phyloP scores from a whole-genome alignment of 2,888 invertebrate genomes.

The Dromius quadrimaculatus region DNA sequence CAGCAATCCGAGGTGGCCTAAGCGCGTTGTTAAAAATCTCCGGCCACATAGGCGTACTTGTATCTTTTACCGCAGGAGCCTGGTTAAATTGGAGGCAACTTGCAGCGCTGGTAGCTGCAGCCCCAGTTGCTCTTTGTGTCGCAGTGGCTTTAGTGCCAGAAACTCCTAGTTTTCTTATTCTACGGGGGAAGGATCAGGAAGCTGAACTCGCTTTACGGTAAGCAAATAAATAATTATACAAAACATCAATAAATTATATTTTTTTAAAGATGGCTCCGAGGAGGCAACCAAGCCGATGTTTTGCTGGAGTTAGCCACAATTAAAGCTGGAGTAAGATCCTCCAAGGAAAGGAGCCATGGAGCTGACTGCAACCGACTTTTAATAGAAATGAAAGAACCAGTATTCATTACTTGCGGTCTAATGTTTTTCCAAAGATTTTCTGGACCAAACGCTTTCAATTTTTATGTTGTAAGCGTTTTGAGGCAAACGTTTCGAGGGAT shows the following conservation, averaged over 20 bases:
- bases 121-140: slow-evolving; percentile 81
- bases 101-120: slow-evolving; percentile 83
- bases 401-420: slow-evolving; percentile 84
- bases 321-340: slow-evolving; percentile 61
- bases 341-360: slow-evolving; percentile 5
- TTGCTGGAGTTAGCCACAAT: slow-evolving; percentile 80
- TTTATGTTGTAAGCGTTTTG: slow-evolving; percentile 89
- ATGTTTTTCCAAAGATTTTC: slow-evolving; percentile 92
- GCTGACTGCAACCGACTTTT: slow-evolving; percentile 24
- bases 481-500: slow-evolving; percentile 84
- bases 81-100: slow-evolving; percentile 88
- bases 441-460: slow-evolving; percentile 87
- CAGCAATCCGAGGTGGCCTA: slow-evolving; percentile 86
- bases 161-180: slow-evolving; percentile 86
- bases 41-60: slow-evolving; percentile 86
- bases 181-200: slow-evolving; percentile 81
- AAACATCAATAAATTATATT: background rate
- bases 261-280: slow-evolving; percentile 75
- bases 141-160: slow-evolving; percentile 87
- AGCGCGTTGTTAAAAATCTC: slow-evolving; percentile 89
- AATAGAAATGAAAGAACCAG: slow-evolving; percentile 72
- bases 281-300: slow-evolving; percentile 82
- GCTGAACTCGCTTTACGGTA: slow-evolving; percentile 78
- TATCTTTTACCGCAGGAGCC: slow-evolving; percentile 86
- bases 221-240: background rate